A percentile compares a stretch with the other conserved stretches of the same genome.
Conservation (phyloP, 2,113 vertebrate species). For the Prietella phreatophila region DNA sequence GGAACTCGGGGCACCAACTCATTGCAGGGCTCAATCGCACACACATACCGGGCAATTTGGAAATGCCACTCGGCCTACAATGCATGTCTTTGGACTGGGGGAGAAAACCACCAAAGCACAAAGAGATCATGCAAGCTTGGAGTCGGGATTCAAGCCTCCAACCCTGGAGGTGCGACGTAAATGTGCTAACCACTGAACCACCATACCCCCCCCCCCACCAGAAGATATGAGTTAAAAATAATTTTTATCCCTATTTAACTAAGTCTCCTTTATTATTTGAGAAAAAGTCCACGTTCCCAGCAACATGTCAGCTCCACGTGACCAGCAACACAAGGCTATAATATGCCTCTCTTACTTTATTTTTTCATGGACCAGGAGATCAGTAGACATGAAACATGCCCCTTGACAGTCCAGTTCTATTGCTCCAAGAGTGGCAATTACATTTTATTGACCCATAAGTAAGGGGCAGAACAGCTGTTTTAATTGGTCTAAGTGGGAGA, state of each 20-base stretch:
- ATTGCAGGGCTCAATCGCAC: too few relatives aligned
- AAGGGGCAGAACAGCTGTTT: slow-evolving; percentile 45
- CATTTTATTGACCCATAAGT: slow-evolving; percentile 31
- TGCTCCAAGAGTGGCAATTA: slow-evolving; percentile 38
- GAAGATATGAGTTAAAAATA: not conserved
- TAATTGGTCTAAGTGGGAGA: slow-evolving; percentile 43
- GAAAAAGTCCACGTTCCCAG: not conserved
- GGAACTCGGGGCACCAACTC: too few relatives aligned
- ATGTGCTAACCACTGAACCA: too few relatives aligned
- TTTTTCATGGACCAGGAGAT: not conserved
- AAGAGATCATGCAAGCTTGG: too few relatives aligned
- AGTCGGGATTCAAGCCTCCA: too few relatives aligned
- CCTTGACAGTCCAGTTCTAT: slow-evolving; percentile 12
- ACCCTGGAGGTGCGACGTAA: too few relatives aligned
- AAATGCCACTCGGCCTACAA: too few relatives aligned
- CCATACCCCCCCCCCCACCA: too few relatives aligned
- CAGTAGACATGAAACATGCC: slow-evolving; percentile 24
- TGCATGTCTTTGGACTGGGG: too few relatives aligned
- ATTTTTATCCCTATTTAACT: too few relatives aligned
- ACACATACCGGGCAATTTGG: too few relatives aligned
- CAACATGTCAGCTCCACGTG: not conserved
- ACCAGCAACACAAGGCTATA: not conserved
- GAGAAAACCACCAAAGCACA: too few relatives aligned
- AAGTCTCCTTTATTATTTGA: not conserved
- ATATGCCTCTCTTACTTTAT: not conserved